Evolutionary conservation across 2,113 vertebrate species (phyloP).

Genomic region (Sterna hirundo): DNA sequence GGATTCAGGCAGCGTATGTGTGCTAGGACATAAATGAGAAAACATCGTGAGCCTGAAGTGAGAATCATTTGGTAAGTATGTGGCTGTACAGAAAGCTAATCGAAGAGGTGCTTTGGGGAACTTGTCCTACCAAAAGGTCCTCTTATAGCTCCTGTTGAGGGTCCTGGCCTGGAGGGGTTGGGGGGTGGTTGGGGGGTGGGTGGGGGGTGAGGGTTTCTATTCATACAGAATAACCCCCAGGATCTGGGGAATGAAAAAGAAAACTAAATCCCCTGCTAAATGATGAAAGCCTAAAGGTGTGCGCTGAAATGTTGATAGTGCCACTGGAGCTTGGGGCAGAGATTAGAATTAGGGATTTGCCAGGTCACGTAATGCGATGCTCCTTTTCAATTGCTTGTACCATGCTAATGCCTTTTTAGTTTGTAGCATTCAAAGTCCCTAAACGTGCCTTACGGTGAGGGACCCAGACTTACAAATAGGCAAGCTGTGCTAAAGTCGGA

Average conservation of each 20-base stretch:
- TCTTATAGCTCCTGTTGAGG: not conserved
- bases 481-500: not conserved
- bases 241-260: not conserved
- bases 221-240: not conserved
- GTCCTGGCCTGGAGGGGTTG: not conserved
- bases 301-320: rapidly evolving
- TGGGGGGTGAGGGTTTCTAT: not conserved
- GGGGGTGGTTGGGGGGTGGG: not conserved
- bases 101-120: not conserved
- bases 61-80: not conserved
- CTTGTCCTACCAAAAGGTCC: not conserved
- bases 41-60: not conserved
- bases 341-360: not conserved
- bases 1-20: not conserved
- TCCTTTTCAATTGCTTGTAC: not conserved
- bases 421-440: not conserved
- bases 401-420: not conserved
- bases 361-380: rapidly evolving
- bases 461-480: not conserved
- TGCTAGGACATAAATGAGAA: not conserved
- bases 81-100: not conserved
- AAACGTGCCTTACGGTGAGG: not conserved
- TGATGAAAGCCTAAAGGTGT: not conserved
- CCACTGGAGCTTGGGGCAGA: not conserved
- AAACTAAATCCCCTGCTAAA: not conserved